phyloP scores from a whole-genome alignment of 2,888 invertebrate species.

The Cheiracanthium punctorium region DNA sequence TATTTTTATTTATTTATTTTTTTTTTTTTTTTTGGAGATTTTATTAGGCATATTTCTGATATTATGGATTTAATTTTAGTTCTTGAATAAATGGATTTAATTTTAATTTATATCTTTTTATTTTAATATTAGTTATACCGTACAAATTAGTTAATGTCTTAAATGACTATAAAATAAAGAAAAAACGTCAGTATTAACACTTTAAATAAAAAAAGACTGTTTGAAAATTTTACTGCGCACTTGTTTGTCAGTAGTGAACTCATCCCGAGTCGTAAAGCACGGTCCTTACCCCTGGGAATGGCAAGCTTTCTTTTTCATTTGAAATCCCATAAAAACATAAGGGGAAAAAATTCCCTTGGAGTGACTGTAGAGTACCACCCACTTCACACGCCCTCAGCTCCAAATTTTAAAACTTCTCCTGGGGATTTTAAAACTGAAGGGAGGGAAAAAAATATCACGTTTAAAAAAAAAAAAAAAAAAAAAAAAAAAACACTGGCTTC shows the following conservation, averaged over 20 bases:
- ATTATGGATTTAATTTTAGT: too few relatives aligned
- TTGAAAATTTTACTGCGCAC: not conserved
- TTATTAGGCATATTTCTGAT: too few relatives aligned
- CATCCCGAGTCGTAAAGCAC: not conserved
- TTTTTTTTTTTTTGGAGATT: too few relatives aligned
- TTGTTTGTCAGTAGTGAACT: not conserved
- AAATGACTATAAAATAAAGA: too few relatives aligned
- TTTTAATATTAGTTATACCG: too few relatives aligned
- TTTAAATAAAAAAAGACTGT: too few relatives aligned
- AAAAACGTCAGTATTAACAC: too few relatives aligned
- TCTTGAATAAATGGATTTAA: too few relatives aligned
- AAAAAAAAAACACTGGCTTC: constrained; percentile 20
- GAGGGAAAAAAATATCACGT: constrained; percentile 12
- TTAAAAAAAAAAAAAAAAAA: too few relatives aligned
- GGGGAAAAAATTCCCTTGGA: constrained; percentile 13
- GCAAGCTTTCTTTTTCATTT: constrained; percentile 46
- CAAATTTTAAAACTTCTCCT: constrained; percentile 60
- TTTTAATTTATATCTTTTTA: too few relatives aligned
- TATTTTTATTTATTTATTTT: too few relatives aligned
- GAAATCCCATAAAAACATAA: constrained; percentile 51
- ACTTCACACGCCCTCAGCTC: constrained; percentile 60
- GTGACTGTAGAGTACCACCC: constrained; percentile 24
- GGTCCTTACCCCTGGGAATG: not conserved
- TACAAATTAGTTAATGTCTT: too few relatives aligned
- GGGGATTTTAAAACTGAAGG: constrained; percentile 56